Conservation (phyloP, 2,888 invertebrate genomes). For the Drepanosiphum platanoidis region DNA sequence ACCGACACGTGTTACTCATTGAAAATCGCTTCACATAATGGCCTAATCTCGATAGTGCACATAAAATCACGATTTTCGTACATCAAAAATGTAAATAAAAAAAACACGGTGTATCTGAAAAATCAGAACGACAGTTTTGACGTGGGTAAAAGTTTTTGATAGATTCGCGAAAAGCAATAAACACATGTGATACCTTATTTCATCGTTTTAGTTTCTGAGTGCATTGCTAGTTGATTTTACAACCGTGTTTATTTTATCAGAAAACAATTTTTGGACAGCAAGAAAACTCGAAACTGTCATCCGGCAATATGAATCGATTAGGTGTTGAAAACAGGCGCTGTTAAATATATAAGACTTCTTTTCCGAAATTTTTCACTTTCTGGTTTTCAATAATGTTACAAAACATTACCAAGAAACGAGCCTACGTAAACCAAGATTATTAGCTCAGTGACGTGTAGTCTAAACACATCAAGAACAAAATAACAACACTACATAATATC, state of each 20-base stretch:
- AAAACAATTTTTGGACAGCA: background rate
- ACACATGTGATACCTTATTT: background rate
- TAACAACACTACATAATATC: background rate
- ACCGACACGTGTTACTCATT: conserved; percentile 22
- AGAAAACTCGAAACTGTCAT: background rate
- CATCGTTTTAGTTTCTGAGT: background rate
- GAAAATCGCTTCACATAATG: conserved; percentile 29
- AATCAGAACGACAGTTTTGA: conserved; percentile 22
- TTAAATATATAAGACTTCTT: background rate
- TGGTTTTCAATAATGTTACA: background rate
- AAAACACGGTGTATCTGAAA: background rate
- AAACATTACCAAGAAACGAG: too few relatives aligned
- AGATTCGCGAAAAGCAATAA: background rate
- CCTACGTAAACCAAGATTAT: too few relatives aligned
- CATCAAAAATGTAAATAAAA: too few relatives aligned
- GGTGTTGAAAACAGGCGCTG: background rate
- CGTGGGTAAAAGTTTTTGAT: conserved; percentile 25
- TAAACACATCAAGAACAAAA: background rate
- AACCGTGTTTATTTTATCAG: background rate
- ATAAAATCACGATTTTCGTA: conserved; percentile 14
- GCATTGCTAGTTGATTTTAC: background rate
- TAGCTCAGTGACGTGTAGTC: too few relatives aligned
- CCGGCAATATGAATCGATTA: background rate
- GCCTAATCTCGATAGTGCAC: conserved; percentile 4
- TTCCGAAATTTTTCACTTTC: background rate